Conservation (phyloP, 2,888 invertebrate genomes). For the Philaethria dido region DNA sequence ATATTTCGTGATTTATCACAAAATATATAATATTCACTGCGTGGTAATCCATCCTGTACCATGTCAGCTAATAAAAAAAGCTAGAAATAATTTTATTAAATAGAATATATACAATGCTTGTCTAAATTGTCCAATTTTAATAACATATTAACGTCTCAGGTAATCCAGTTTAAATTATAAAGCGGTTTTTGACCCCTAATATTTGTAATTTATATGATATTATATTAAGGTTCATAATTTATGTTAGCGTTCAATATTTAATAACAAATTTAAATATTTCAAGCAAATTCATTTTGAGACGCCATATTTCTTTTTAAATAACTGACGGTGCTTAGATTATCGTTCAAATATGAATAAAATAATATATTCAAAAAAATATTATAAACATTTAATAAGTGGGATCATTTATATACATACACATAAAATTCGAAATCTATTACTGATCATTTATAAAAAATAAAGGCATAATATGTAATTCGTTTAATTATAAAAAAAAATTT, state of each 20-base stretch:
- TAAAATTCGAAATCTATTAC: neutral
- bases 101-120: neutral
- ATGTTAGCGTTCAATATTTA: slow-evolving; percentile 6
- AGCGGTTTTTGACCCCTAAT: slow-evolving; percentile 22
- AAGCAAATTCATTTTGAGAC: neutral
- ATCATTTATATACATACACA: no score
- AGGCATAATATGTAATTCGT: neutral
- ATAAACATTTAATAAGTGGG: neutral
- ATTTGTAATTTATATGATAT: slow-evolving; percentile 13
- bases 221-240: slow-evolving; percentile 5
- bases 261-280: slow-evolving; percentile 7
- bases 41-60: neutral
- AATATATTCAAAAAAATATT: neutral
- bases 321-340: neutral
- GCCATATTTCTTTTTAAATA: slow-evolving; percentile 4
- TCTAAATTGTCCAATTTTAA: slow-evolving; percentile 15
- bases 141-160: neutral
- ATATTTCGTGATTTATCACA: no score
- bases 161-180: slow-evolving; percentile 17
- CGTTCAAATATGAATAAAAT: neutral
- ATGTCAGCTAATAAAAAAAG: neutral
- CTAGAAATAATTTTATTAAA: neutral
- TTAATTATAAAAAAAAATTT: neutral
- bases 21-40: neutral
- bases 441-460: neutral